Evolutionary conservation across 2,888 invertebrate species (phyloP).

Genomic region (Candidula unifasciata): DNA sequence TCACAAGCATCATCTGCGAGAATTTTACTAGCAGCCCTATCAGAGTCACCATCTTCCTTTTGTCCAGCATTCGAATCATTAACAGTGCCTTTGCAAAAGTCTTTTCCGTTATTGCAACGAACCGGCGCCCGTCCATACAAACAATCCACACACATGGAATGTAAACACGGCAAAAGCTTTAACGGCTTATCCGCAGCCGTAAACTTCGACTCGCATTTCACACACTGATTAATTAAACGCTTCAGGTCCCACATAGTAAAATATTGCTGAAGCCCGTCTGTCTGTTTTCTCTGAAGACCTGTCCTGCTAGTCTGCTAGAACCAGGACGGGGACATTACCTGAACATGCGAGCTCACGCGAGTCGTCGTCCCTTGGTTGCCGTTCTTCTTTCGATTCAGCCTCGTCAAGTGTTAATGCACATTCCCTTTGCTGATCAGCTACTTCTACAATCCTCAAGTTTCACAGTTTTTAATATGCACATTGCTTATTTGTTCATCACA

Average conservation of each 20-base stretch:
- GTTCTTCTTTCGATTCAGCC: constrained; percentile 42
- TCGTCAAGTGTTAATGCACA: neutral
- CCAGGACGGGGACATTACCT: neutral
- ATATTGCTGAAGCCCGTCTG: neutral
- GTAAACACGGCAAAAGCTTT: constrained; percentile 91
- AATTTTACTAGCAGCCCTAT: neutral
- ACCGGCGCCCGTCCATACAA: constrained; percentile 61
- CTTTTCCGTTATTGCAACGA: constrained; percentile 22
- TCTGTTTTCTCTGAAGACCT: neutral
- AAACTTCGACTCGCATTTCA: constrained; percentile 52
- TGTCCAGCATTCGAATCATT: neutral
- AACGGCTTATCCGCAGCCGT: constrained; percentile 73
- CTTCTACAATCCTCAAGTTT: too few relatives aligned
- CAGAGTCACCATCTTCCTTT: neutral
- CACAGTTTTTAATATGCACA: too few relatives aligned
- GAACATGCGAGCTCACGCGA: neutral
- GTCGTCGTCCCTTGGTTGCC: neutral
- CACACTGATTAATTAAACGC: constrained; percentile 48
- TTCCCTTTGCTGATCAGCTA: too few relatives aligned
- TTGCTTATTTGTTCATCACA: too few relatives aligned
- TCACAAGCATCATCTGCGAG: neutral
- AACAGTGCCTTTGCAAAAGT: too few relatives aligned
- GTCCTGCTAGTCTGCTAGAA: too few relatives aligned
- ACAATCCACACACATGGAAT: constrained; percentile 85
- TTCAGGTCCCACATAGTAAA: constrained; percentile 37